Conservation (phyloP, 2,113 vertebrate genomes). For the Bos indicus region DNA sequence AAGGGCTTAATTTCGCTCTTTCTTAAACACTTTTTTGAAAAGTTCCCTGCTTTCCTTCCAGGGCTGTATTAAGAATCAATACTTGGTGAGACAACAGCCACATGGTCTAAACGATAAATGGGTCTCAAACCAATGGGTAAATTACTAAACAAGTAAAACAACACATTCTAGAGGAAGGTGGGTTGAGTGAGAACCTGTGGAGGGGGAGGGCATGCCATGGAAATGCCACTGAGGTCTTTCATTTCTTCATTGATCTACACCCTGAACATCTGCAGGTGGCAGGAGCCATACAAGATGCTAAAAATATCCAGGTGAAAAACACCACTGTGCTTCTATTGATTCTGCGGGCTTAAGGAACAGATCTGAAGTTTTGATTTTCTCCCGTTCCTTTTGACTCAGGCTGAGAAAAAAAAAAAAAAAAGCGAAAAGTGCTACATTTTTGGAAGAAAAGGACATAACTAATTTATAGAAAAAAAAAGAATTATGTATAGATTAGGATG, state of each 20-base stretch:
- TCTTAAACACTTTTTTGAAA: neutral
- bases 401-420: neutral
- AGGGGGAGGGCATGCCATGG: fast-evolving
- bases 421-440: neutral
- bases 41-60: neutral
- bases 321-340: fast-evolving
- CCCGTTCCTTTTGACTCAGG: neutral
- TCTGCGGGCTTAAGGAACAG: neutral
- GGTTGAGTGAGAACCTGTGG: neutral
- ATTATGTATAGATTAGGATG: no score
- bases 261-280: neutral
- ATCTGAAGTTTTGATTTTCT: neutral
- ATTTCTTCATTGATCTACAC: neutral
- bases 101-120: fast-evolving
- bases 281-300: no score
- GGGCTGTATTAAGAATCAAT: neutral
- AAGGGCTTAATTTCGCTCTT: neutral
- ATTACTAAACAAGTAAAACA: neutral
- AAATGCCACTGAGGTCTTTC: neutral
- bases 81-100: neutral
- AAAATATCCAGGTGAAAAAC: neutral
- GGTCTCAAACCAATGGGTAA: neutral
- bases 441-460: neutral
- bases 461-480: neutral
- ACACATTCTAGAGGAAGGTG: neutral